These are phyloP conservation scores for Odobenus rosmarus DNA, from an alignment of 2,113 vertebrate species.

Conservation along the genomic window DNA sequence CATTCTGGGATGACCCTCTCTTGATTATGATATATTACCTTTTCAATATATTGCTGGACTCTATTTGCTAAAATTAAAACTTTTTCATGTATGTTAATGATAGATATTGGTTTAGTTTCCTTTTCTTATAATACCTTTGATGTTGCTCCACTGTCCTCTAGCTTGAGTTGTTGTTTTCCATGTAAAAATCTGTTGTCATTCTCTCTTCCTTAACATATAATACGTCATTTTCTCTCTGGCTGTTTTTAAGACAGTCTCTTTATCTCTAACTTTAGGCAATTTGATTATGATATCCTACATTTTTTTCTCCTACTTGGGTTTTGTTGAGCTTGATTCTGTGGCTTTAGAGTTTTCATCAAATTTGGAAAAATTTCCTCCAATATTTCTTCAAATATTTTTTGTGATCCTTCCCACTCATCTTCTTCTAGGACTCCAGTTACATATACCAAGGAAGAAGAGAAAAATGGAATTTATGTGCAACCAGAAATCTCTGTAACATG, in stretches of 20 bases:
- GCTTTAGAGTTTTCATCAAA: neutral
- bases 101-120: neutral
- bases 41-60: neutral
- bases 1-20: neutral
- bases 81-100: neutral
- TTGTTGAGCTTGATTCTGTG: neutral
- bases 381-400: conserved; percentile 8
- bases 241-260: neutral
- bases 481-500: neutral
- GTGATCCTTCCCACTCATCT: neutral
- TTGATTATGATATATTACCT: neutral
- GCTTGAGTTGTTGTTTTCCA: neutral
- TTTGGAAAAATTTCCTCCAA: neutral
- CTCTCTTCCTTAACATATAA: neutral
- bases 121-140: neutral
- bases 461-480: neutral
- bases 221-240: neutral
- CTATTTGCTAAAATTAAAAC: neutral
- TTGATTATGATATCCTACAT: neutral
- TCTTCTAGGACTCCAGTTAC: neutral
- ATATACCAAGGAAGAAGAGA: neutral
- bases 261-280: neutral
- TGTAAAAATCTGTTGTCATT: neutral
- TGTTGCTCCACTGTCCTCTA: neutral
- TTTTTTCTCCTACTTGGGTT: conserved; percentile 12